Conservation (phyloP, 2,797 vertebrate genomes). For the Arnoldichthys spilopterus region DNA sequence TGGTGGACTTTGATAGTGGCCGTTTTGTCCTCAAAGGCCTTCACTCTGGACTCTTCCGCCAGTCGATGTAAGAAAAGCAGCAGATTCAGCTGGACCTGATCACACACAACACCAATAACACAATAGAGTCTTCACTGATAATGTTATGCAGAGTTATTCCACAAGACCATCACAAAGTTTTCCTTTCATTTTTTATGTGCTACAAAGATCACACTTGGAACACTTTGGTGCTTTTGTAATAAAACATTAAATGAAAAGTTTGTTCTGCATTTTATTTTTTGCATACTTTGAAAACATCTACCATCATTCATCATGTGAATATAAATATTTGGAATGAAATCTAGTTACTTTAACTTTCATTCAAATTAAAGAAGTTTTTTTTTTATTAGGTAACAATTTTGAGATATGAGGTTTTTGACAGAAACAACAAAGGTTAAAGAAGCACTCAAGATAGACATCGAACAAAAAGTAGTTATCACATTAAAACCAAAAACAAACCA, state of each 20-base stretch:
- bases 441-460: not conserved
- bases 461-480: not conserved
- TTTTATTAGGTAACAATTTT: too few species aligned
- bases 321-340: too few species aligned
- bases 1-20: slow-evolving; percentile 84
- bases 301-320: too few species aligned
- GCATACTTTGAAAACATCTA: too few species aligned
- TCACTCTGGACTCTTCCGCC: slow-evolving; percentile 85
- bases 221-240: too few species aligned
- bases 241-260: too few species aligned
- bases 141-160: slow-evolving; percentile 23
- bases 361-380: too few species aligned
- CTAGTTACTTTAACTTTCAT: too few species aligned
- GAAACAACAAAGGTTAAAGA: too few species aligned
- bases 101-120: slow-evolving; percentile 52
- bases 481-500: too few species aligned
- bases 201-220: slow-evolving; percentile 18
- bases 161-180: not conserved
- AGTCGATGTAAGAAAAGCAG: slow-evolving; percentile 86
- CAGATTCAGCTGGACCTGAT: slow-evolving; percentile 87
- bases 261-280: too few species aligned
- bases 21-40: slow-evolving; percentile 85
- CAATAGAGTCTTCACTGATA: slow-evolving; percentile 35
- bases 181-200: slow-evolving; percentile 6
- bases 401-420: too few species aligned